Evolutionary conservation across 1,140 invertebrate species (phyloP).

Genomic region (Brachionus koreanus): DNA sequence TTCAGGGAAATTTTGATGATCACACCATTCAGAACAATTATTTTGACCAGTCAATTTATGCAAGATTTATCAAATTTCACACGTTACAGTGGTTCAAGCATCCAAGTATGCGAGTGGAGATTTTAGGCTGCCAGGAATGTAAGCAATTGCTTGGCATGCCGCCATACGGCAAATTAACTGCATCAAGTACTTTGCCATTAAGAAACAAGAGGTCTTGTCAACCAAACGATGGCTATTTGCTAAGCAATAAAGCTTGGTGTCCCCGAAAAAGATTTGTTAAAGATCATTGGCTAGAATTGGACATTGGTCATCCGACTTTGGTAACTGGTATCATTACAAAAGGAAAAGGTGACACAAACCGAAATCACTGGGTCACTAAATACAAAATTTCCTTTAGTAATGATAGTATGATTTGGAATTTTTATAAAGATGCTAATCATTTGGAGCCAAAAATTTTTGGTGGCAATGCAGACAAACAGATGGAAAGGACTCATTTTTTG

Average conservation of each 20-base stretch:
- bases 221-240: conserved; percentile 62
- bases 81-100: conserved; percentile 61
- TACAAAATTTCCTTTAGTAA: conserved; percentile 64
- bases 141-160: conserved; percentile 62
- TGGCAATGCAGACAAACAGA: conserved; percentile 63
- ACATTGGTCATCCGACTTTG: conserved; percentile 62
- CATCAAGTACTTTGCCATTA: conserved; percentile 59
- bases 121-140: conserved; percentile 65
- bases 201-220: conserved; percentile 61
- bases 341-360: conserved; percentile 62
- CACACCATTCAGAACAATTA: conserved; percentile 60
- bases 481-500: conserved; percentile 61
- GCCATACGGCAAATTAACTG: conserved; percentile 60
- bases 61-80: conserved; percentile 63
- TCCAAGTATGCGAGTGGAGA: conserved; percentile 63
- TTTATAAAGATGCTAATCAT: conserved; percentile 63
- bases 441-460: conserved; percentile 60
- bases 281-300: conserved; percentile 64
- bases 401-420: conserved; percentile 62
- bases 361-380: conserved; percentile 62
- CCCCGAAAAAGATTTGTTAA: conserved; percentile 61
- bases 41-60: conserved; percentile 60
- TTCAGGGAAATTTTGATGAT: conserved; percentile 61
- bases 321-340: conserved; percentile 63
- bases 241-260: conserved; percentile 63